Evolutionary conservation across 2,113 vertebrate species (phyloP).

Genomic region (Podarcis muralis): DNA sequence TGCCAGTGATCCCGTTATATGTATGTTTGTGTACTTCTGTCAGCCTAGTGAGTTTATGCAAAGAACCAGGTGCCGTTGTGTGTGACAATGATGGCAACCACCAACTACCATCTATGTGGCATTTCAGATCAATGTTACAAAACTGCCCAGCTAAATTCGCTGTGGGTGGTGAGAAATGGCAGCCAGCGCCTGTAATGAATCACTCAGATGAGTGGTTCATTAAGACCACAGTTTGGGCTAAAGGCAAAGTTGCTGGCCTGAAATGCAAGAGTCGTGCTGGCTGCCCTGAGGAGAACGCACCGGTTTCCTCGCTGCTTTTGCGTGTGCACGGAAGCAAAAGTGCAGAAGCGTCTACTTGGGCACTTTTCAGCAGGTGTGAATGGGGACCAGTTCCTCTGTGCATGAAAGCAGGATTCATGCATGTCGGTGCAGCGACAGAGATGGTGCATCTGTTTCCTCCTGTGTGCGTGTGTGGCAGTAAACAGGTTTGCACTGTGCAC

Average conservation of each 20-base stretch:
- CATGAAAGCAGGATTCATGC: not conserved
- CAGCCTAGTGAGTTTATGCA: not conserved
- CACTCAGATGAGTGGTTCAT: not conserved
- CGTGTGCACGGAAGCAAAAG: not conserved
- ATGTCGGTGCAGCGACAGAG: too few relatives aligned
- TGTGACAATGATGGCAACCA: not conserved
- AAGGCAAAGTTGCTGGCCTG: not conserved
- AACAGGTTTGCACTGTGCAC: not conserved
- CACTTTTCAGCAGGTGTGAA: not conserved
- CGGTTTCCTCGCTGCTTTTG: not conserved
- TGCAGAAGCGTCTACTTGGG: not conserved
- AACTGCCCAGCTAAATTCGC: not conserved
- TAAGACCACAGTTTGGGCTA: not conserved
- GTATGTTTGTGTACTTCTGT: not conserved
- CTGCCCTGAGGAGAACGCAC: not conserved
- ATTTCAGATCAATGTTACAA: not conserved
- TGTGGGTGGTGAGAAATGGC: not conserved
- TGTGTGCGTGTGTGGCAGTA: not conserved
- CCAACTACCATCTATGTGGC: not conserved
- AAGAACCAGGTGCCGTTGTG: not conserved
- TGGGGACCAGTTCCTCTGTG: not conserved
- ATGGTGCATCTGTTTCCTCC: not conserved
- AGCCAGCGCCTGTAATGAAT: not conserved
- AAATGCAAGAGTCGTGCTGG: not conserved
- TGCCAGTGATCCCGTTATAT: not conserved